Percentiles rank a stretch among this genome's conserved stretches.
phyloP scores from a whole-genome alignment of 1,140 invertebrate species.

The Orchestia grillus region DNA sequence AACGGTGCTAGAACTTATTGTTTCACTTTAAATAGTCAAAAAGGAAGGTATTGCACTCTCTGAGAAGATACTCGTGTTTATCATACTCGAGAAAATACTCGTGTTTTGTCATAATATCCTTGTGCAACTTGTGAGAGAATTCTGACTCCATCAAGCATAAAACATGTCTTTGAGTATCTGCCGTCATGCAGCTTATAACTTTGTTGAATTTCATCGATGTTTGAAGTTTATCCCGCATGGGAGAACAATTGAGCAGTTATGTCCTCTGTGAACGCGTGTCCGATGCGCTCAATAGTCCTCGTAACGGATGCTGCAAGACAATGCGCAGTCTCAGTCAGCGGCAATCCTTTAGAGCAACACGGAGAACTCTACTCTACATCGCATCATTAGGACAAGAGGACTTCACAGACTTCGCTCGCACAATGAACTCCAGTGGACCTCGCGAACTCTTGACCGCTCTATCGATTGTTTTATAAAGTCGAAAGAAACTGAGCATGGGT shows the following conservation, averaged over 20 bases:
- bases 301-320: slow-evolving; percentile 19
- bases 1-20: no score
- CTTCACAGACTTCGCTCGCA: not conserved
- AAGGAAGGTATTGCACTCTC: no score
- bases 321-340: slow-evolving; percentile 12
- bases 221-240: not conserved
- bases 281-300: not conserved
- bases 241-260: not conserved
- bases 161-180: no score
- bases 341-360: not conserved
- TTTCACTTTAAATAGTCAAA: no score
- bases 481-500: not conserved
- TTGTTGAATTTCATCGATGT: not conserved
- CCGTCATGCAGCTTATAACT: not conserved
- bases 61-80: no score
- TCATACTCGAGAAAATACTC: no score
- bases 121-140: no score
- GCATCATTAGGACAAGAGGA: slow-evolving; percentile 21
- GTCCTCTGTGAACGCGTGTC: not conserved
- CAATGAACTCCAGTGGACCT: not conserved
- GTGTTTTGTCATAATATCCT: no score
- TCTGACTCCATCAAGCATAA: no score
- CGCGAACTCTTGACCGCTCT: not conserved
- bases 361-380: not conserved
- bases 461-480: not conserved